Evolutionary conservation across 2,113 vertebrate species (phyloP), one percentile per base, ranked within the genome.

Genomic region (Melanocharis versteri): DNA sequence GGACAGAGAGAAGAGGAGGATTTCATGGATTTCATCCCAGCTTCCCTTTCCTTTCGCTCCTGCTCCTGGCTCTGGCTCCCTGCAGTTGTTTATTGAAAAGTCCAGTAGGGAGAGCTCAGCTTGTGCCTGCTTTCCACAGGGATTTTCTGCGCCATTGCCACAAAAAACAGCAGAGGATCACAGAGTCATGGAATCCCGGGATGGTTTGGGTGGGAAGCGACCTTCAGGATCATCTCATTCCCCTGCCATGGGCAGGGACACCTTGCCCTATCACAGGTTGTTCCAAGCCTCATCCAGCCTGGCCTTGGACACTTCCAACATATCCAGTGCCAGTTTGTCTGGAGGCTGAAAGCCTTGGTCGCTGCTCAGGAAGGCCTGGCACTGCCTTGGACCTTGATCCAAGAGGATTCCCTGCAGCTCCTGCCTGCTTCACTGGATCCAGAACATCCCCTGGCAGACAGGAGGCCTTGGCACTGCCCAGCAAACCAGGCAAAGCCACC

Each of bases 21-120:
- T 96, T 94, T 96, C 66, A 76, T 81, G 91, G 92, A 83, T 96
- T 93, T 96, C 70, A 65, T 83, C 94, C 91, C 78, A 91, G 6
- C 94, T 97, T 94, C 85, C 76, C 83, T 81, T 93, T 70, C 26
- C 68, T 90, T 82, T 85, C 1, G 0, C 58, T 83, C 39, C 71
- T 64, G 77, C 84, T 92, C 53, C 94, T 1, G 1, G 30, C 91
- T 58, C 71, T 83, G 84, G 66, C 89, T 95, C 75, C 2, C 0
- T 28, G 24, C 30, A 75, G 53, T 61, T 96, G 86, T 94, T 96
- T 95, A 76, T 93, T 92, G 83, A 68, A 83, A 80, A 86, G 42
- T 71, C 93, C 85, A 48, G 82, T 10, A 44, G 62, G 79, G 35
- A 95, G 87, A 78, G 45, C 51, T 95, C 79, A 51, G 58, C 22